Conservation (phyloP, 37 sponge, comb jelly and placozoan species). For the Chondrosia reniformis region DNA sequence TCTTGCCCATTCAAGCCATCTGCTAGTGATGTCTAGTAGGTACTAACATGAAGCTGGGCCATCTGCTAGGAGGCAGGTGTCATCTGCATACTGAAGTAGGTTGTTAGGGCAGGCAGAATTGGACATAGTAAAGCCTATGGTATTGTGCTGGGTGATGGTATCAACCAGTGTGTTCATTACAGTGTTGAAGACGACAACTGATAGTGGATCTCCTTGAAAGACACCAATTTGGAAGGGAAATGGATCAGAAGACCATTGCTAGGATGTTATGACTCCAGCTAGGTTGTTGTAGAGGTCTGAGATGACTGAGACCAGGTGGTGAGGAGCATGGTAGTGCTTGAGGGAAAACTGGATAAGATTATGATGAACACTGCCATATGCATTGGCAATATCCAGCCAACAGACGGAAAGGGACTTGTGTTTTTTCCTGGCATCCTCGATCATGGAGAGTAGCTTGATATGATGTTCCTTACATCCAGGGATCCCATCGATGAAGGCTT, state of each 20-base stretch:
- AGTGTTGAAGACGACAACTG: slow-evolving; percentile 27
- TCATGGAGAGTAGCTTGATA: background rate
- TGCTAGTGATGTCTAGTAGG: background rate
- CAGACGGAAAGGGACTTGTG: slow-evolving; percentile 4
- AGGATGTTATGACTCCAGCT: background rate
- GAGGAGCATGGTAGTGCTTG: slow-evolving; percentile 28
- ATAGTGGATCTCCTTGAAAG: slow-evolving; percentile 41
- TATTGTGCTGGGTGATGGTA: background rate
- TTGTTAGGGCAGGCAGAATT: background rate
- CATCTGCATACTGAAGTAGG: slow-evolving; percentile 30
- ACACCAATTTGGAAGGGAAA: slow-evolving; percentile 17
- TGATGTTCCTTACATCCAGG: slow-evolving; percentile 35
- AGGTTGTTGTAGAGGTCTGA: slow-evolving; percentile 13
- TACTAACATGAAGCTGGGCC: slow-evolving; percentile 24
- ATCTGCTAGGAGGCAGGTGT: slow-evolving; percentile 20
- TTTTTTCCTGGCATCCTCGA: slow-evolving; percentile 22
- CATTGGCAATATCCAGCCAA: slow-evolving; percentile 42
- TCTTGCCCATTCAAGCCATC: slow-evolving; percentile 21
- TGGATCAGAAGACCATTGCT: slow-evolving; percentile 6
- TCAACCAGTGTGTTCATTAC: slow-evolving; percentile 30
- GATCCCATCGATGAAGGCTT: slow-evolving; percentile 5
- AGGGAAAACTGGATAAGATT: slow-evolving; percentile 25
- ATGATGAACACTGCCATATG: slow-evolving; percentile 43
- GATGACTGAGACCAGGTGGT: background rate
- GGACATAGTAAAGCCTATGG: slow-evolving; percentile 12